Percentiles rank a stretch among this genome's conserved stretches.
phyloP scores from a whole-genome alignment of 2,888 invertebrate species.

The Dione juno region DNA sequence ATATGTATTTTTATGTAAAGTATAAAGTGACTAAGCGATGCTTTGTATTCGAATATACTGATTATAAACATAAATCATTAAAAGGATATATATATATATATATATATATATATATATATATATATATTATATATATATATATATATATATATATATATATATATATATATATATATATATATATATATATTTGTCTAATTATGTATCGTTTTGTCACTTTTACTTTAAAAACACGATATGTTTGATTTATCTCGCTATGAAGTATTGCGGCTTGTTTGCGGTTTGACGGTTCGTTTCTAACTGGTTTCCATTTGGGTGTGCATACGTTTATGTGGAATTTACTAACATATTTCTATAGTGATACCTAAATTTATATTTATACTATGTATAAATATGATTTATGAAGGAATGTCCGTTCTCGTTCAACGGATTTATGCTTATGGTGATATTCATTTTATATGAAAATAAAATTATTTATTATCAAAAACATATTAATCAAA shows the following conservation, averaged over 20 bases:
- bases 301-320: constrained; percentile 25
- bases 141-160: neutral
- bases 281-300: constrained; percentile 23
- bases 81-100: neutral
- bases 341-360: constrained; percentile 6
- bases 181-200: neutral
- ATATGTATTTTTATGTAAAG: constrained; percentile 7
- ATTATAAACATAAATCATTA: neutral
- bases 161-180: neutral
- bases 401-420: too few relatives aligned
- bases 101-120: neutral
- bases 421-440: too few relatives aligned
- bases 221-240: neutral
- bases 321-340: constrained; percentile 22
- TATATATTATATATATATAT: neutral
- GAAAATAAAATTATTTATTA: too few relatives aligned
- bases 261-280: constrained; percentile 29
- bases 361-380: too few relatives aligned
- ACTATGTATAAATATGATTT: too few relatives aligned
- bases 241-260: constrained; percentile 22
- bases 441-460: too few relatives aligned
- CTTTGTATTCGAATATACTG: neutral
- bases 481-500: too few relatives aligned
- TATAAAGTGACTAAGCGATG: constrained; percentile 1
- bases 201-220: constrained; percentile 11